Base-by-base conservation (phyloP, 2,113 vertebrate species). In the Piaya cayana region DNA sequence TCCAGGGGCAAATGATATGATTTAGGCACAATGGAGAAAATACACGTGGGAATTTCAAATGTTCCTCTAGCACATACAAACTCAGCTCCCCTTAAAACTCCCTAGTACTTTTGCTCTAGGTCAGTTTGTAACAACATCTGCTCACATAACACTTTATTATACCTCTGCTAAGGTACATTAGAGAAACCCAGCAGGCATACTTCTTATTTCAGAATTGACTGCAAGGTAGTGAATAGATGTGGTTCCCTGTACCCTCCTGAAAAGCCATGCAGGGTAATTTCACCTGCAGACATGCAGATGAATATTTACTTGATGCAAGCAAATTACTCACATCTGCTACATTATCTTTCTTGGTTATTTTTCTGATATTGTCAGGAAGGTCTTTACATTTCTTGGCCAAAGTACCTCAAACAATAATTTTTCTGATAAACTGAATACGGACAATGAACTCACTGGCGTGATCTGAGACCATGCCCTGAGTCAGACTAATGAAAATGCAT, bases 1-100 rank as follows among this genome's bases (percentile, higher is more conserved):
- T 97, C 96, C 92, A 96, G 85, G 75, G 77, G 87, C 68, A 89
- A 94, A 95, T 95, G 83, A 80, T 53, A 91, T 96, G 86, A 90
- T 92, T 95, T 82, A 88, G 75, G 74, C 43, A 83, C 74, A 92
- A 82, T 67, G 78, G 89, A 93, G 90, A 94, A 90, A 86, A 96
- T 83, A 74, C 17, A 78, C 21, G 79, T 93, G 85, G 81, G 90
- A 95, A 74, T 95, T 93, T 94, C 47, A 60, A 17, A 95, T 88
- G 55, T 81, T 94, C 59, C 75, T 95, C 59, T 67, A 69, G 92
- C 78, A 49, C 29, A 77, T 37, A 74, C 20, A 47, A 72, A 64
- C 88, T 81, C 76, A 78, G 59, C 29, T 94, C 42, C 76, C 60
- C 55, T 86, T 80, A 58, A 86, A 82, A 81, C 50, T 82, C 36